Percentiles rank a stretch among this genome's conserved stretches.
phyloP scores from a whole-genome alignment of 2,888 invertebrate genomes.

The Aradus depressus region DNA sequence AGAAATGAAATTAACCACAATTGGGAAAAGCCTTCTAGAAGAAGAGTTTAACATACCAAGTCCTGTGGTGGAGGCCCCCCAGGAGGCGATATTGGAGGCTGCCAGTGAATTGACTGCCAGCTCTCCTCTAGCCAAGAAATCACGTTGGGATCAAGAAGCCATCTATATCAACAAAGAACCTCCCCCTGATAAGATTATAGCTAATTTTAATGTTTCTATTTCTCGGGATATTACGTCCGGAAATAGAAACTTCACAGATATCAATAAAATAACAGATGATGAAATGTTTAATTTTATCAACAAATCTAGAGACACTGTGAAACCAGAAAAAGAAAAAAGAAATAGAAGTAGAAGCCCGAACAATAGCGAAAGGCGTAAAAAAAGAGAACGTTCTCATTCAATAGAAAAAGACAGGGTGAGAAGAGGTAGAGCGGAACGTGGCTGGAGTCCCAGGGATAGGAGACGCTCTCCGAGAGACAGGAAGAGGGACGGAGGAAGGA shows the following conservation, averaged over 20 bases:
- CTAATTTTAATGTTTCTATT: no score
- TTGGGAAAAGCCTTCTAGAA: not conserved
- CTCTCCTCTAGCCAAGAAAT: constrained; percentile 7
- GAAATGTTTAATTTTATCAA: no score
- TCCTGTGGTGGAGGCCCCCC: no score
- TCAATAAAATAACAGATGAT: no score
- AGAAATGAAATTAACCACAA: no score
- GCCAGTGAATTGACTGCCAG: no score
- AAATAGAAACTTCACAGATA: no score
- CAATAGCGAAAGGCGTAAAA: constrained; percentile 19
- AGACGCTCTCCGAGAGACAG: constrained; percentile 13
- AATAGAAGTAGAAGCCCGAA: constrained; percentile 21
- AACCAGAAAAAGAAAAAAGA: constrained; percentile 8
- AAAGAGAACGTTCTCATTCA: constrained; percentile 19
- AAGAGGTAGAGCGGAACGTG: constrained; percentile 21
- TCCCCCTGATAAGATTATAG: constrained; percentile 1
- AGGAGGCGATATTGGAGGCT: no score
- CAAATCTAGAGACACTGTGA: not conserved
- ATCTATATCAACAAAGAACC: not conserved
- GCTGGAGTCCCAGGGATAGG: constrained; percentile 19
- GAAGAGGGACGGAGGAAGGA: constrained; percentile 3
- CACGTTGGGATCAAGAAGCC: constrained; percentile 13
- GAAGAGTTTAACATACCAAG: not conserved
- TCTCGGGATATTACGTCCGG: no score
- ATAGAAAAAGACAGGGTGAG: constrained; percentile 12